Percentiles rank a stretch among this genome's conserved stretches.
Evolutionary conservation across 1,140 invertebrate genomes (phyloP).

Genomic region (Steinernema feltiae): DNA sequence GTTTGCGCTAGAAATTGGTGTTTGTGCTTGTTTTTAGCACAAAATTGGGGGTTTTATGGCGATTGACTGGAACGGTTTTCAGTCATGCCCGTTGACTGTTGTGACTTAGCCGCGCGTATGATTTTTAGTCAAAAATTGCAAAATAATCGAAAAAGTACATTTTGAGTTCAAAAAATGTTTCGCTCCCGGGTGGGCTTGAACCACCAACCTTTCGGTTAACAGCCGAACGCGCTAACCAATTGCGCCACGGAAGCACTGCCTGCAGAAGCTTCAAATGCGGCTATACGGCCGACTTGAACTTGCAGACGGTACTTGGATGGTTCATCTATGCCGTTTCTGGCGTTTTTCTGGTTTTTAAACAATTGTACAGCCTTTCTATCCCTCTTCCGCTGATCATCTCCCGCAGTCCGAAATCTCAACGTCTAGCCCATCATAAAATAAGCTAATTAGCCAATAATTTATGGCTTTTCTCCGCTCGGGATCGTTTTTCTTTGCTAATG

Average conservation of each 20-base stretch:
- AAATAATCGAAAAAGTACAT: too few species aligned
- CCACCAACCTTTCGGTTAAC: slow-evolving; percentile 30
- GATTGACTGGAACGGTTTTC: too few species aligned
- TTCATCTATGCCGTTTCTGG: background rate
- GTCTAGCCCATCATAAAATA: too few species aligned
- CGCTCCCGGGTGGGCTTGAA: slow-evolving; percentile 23
- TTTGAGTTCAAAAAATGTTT: too few species aligned
- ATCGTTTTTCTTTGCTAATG: background rate
- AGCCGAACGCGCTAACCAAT: slow-evolving; percentile 28
- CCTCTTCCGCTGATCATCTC: background rate
- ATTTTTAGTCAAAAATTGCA: too few species aligned
- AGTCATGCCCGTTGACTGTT: too few species aligned
- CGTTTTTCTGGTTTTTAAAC: background rate
- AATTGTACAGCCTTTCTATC: background rate
- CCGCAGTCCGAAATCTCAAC: too few species aligned
- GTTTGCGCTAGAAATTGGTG: too few species aligned
- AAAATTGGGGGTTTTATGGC: too few species aligned
- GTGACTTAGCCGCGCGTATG: too few species aligned
- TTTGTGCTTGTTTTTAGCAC: too few species aligned
- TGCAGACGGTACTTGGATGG: background rate
- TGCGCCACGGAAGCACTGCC: slow-evolving; percentile 22
- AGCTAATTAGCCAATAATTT: background rate
- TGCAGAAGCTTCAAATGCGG: too few species aligned
- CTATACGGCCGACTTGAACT: background rate
- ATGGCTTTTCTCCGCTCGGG: background rate